phyloP scores from a whole-genome alignment of 2,888 invertebrate genomes.

The Oscheius sp. region DNA sequence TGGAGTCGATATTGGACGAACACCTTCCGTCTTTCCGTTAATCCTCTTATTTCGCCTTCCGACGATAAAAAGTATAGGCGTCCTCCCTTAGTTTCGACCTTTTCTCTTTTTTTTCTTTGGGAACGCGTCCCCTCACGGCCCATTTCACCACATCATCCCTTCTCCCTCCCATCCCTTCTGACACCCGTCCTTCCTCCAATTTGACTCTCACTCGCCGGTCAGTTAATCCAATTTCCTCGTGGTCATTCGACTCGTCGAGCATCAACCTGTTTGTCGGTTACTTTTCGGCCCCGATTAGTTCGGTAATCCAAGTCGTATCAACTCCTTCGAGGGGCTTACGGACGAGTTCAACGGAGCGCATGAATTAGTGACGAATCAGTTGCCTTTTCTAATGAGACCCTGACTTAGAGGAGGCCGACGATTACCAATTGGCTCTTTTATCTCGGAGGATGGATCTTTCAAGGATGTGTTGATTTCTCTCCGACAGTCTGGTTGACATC shows the following conservation, averaged over 20 bases:
- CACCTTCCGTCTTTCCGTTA: not conserved
- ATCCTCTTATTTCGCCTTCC: slow-evolving; percentile 19
- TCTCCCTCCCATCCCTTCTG: not conserved
- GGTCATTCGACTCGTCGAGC: slow-evolving; percentile 15
- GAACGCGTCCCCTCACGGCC: not conserved
- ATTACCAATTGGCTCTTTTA: not conserved
- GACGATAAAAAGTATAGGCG: slow-evolving; percentile 15
- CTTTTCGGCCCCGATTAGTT: slow-evolving; percentile 20
- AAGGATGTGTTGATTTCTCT: not conserved
- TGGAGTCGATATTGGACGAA: too few relatives aligned
- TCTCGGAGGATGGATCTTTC: too few relatives aligned
- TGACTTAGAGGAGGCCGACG: slow-evolving; percentile 16
- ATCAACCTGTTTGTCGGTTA: slow-evolving; percentile 18
- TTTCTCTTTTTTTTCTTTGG: not conserved
- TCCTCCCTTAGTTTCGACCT: slow-evolving; percentile 17
- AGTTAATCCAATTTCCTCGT: not conserved
- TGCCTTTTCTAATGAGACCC: slow-evolving; percentile 19
- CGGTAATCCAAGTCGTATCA: too few relatives aligned
- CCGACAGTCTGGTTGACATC: not conserved
- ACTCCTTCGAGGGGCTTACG: slow-evolving; percentile 18
- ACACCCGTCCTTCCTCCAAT: not conserved
- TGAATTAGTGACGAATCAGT: slow-evolving; percentile 28
- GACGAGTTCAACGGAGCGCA: slow-evolving; percentile 23
- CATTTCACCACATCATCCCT: not conserved
- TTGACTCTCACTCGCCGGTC: not conserved